These are phyloP conservation scores for Crotalus viridis DNA, from an alignment of 2,113 vertebrate genomes.

Conservation along the genomic window DNA sequence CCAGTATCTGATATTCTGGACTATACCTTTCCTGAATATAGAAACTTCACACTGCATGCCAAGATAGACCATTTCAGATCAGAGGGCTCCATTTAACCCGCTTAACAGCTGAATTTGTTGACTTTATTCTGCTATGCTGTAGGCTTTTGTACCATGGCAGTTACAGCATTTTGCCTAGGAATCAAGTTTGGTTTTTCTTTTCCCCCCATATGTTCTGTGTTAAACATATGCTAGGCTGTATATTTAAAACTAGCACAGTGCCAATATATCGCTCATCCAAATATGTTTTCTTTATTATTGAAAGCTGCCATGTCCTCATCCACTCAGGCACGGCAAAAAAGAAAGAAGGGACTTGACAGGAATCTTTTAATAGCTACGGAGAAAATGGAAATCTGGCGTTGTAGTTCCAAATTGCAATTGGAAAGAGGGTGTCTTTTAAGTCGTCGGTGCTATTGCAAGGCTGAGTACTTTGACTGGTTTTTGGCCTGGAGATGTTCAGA, in stretches of 20 bases:
- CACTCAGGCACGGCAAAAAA: conserved; percentile 13
- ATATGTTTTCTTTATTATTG: conserved; percentile 71
- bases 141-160: conserved; percentile 37
- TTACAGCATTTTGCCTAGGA: conserved; percentile 59
- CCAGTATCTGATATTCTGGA: neutral
- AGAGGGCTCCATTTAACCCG: neutral
- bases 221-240: conserved; percentile 71
- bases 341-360: conserved; percentile 21
- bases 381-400: conserved; percentile 26
- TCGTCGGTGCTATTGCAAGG: neutral
- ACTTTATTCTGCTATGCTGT: conserved; percentile 31
- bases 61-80: neutral
- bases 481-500: neutral
- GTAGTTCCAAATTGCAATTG: conserved; percentile 14
- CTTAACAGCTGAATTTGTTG: neutral
- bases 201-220: conserved; percentile 69
- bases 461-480: neutral
- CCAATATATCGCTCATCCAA: conserved; percentile 61
- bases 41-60: neutral
- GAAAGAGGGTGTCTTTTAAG: neutral
- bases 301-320: conserved; percentile 51
- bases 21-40: neutral
- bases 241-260: conserved; percentile 71
- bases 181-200: conserved; percentile 66
- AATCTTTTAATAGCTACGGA: conserved; percentile 33